Percentiles rank a stretch among this genome's conserved stretches.
Conservation (phyloP, 2,888 invertebrate genomes). For the Pachymerium ferrugineum region DNA sequence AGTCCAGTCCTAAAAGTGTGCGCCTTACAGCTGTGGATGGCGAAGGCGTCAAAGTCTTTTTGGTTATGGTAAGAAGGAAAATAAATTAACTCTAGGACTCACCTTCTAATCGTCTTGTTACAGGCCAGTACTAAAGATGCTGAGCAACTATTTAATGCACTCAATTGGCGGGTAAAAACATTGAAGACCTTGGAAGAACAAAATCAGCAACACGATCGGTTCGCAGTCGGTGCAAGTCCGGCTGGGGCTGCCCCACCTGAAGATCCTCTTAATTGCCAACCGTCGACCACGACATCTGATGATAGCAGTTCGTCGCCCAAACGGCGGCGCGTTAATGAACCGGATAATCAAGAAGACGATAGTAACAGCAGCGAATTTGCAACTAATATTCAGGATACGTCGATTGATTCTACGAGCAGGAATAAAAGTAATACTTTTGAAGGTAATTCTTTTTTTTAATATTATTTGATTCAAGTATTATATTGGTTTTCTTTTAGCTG, state of each 20-base stretch:
- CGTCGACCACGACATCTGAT: neutral
- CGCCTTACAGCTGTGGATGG: slow-evolving; percentile 77
- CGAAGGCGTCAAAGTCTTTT: slow-evolving; percentile 77
- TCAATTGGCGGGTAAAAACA: slow-evolving; percentile 53
- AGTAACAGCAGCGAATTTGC: slow-evolving; percentile 3
- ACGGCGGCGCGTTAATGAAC: slow-evolving; percentile 28
- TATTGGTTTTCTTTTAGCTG: neutral
- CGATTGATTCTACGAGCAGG: slow-evolving; percentile 21
- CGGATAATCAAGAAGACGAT: slow-evolving; percentile 30
- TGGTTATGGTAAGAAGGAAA: slow-evolving; percentile 62
- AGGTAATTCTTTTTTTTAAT: neutral
- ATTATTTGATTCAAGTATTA: neutral
- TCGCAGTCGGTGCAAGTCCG: neutral
- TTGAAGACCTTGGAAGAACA: slow-evolving; percentile 40
- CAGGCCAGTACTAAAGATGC: slow-evolving; percentile 65
- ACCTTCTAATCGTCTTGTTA: neutral
- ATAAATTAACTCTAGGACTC: neutral
- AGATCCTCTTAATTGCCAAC: neutral
- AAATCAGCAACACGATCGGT: neutral
- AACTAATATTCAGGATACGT: slow-evolving; percentile 5
- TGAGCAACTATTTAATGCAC: slow-evolving; percentile 59
- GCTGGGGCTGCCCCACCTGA: neutral
- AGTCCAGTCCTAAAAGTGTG: slow-evolving; percentile 78
- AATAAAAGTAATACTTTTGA: slow-evolving; percentile 5
- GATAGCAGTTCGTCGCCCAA: slow-evolving; percentile 23